Evolutionary conservation across 92 coral and sea anemone species (phyloP), one percentile per base, ranked within the genome.

Genomic region (Pocillopora grandis): DNA sequence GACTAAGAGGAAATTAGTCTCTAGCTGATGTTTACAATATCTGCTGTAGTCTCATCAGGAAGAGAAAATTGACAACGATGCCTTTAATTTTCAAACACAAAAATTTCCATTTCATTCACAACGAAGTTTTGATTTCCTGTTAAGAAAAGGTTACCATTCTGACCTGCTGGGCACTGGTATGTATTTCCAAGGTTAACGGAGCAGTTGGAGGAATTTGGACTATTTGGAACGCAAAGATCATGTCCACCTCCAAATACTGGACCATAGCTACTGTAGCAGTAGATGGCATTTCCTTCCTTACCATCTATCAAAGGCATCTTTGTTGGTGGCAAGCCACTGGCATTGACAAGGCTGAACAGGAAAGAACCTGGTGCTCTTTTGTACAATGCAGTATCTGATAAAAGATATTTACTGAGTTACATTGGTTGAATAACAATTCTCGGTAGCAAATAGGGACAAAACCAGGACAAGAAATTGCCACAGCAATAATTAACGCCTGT

Each of bases 211-310:
- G 79, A 13, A 66, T 76, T 80, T 59, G 92, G 89, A 27, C 68
- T 58, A 66, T 85, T 79, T 3, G 35, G 27, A 70, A 89, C 75
- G 17, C 9, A 10, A 56, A 89, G 73, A 56, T 89, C 92, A 76
- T 37, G 56, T 14, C 87, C 89, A 17, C 71, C 80, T 74, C 95
- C 95, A 88, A 89, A 91, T 36, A 59, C 27, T 9, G 95, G 92
- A 10, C 95, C 90, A 78, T 48, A 86, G 79, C 87, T 33, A 31
- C 76, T 64, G 27, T 74, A 55, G 62, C 92, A 82, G 9, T 65
- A 71, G 48, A 92, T 89, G 12, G 88, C 92, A 56, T 35, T 66
- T 35, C 21, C 88, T 58, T 63, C 35, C 31, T 71, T 13, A 60
- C 76, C 86, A 65, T 83, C 27, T 70, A 64, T 79, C 31, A 85